Base-by-base conservation (phyloP, 2,888 invertebrate genomes). In the Fragum sueziense region DNA sequence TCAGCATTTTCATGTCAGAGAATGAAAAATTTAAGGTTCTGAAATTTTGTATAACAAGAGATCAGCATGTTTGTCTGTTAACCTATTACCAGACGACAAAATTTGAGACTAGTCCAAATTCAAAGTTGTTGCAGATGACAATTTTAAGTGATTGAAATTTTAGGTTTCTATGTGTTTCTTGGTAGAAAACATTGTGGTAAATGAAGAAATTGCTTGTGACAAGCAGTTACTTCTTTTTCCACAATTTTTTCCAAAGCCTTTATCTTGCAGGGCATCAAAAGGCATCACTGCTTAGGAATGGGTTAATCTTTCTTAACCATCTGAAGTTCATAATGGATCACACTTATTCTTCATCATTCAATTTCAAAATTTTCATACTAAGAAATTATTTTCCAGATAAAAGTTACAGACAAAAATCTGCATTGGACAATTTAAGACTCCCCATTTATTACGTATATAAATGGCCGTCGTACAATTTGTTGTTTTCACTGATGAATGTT, bases 401-500 rank as follows among this genome's bases (percentile, higher is more conserved):
- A n/a, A n/a, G n/a, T n/a, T n/a, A n/a, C n/a, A n/a, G n/a, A n/a
- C n/a, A n/a, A n/a, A n/a, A n/a, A n/a, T n/a, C n/a, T n/a, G n/a
- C n/a, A n/a, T n/a, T n/a, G n/a, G n/a, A n/a, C n/a, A n/a, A n/a
- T n/a, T n/a, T 9, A n/a, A 47, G 47, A 2, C 47, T 47, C 47
- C 47, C 3, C 4, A n/a, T n/a, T 47, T 47, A 20, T 3, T 14
- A 47, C n/a, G 47, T 20, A 47, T 47, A 47, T 47, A 47, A 47
- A 47, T 47, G 47, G 47, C 14, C 7, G n/a, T n/a, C n/a, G n/a
- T 20, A 47, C 47, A 47, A 47, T 47, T 47, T 47, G 17, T 47
- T 47, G 47, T 14, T 4, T n/a, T 14, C 47, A 20, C 1, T 65
- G 41, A 65, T 65, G 65, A 65, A 65, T 65, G 41, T 65, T 65